phyloP scores from a whole-genome alignment of 2,113 vertebrate genomes.

The Ctenodactylus gundi region DNA sequence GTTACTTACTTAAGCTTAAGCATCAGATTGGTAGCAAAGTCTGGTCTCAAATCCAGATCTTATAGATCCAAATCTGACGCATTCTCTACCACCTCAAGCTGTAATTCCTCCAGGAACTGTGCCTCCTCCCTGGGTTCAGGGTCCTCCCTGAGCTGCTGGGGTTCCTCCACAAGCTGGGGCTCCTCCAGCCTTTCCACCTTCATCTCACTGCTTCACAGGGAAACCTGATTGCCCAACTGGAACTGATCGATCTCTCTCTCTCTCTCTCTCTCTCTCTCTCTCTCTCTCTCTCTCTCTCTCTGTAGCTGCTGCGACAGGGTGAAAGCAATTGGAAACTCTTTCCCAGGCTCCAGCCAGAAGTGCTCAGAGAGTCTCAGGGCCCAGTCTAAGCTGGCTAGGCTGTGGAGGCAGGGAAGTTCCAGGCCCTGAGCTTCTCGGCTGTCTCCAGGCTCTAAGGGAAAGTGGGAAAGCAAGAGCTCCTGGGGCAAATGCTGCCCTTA shows the following conservation, averaged over 20 bases:
- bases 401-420: slow-evolving; percentile 54
- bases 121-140: slow-evolving; percentile 50
- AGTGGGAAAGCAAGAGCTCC: slow-evolving; percentile 59
- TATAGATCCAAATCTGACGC: slow-evolving; percentile 67
- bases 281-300: not conserved
- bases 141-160: slow-evolving; percentile 50
- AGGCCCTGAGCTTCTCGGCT: slow-evolving; percentile 34
- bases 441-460: slow-evolving; percentile 61
- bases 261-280: not conserved
- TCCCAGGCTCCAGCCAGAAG: slow-evolving; percentile 57
- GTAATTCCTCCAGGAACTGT: slow-evolving; percentile 73
- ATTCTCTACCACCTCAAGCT: slow-evolving; percentile 65
- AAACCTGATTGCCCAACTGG: not conserved
- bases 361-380: slow-evolving; percentile 47
- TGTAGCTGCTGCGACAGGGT: slow-evolving; percentile 21
- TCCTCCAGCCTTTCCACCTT: slow-evolving; percentile 67
- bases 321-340: slow-evolving; percentile 60
- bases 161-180: slow-evolving; percentile 52
- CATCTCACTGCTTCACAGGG: slow-evolving; percentile 40
- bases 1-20: slow-evolving; percentile 75
- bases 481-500: slow-evolving; percentile 53
- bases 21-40: slow-evolving; percentile 75
- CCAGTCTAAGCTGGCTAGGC: slow-evolving; percentile 48
- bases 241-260: not conserved
- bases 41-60: slow-evolving; percentile 64